These are phyloP conservation scores for Ciconia nigra DNA, from an alignment of 2,797 vertebrate genomes.

Conservation along the genomic window DNA sequence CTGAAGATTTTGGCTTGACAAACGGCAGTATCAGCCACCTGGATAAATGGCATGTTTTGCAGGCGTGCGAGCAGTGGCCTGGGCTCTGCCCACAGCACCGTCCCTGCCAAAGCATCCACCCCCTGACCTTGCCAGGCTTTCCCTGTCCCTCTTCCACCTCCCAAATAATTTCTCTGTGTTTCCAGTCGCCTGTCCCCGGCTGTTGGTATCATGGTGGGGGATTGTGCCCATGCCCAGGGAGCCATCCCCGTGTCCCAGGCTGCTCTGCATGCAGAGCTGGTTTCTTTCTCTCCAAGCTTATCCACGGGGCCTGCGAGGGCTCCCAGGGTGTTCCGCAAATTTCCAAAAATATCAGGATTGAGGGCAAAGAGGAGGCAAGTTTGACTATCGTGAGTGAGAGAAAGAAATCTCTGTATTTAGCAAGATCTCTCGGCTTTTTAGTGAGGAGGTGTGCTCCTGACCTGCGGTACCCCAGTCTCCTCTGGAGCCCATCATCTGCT, in stretches of 20 bases:
- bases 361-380: background rate
- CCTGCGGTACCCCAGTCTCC: accelerated
- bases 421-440: background rate
- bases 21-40: background rate
- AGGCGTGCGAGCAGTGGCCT: accelerated
- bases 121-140: background rate
- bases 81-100: background rate
- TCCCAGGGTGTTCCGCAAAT: background rate
- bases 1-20: background rate
- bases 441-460: background rate
- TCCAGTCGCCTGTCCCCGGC: background rate
- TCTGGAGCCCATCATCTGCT: background rate
- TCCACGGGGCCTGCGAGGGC: background rate
- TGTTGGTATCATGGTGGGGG: accelerated
- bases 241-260: accelerated
- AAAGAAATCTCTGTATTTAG: background rate
- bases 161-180: background rate
- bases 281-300: background rate
- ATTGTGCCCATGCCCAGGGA: accelerated
- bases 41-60: background rate
- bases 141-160: background rate
- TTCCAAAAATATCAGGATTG: background rate
- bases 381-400: background rate
- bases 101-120: background rate
- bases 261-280: background rate